Percentiles rank a stretch among this genome's conserved stretches.
Evolutionary conservation across 2,888 invertebrate genomes (phyloP).

Genomic region (Geophilus truncorum): DNA sequence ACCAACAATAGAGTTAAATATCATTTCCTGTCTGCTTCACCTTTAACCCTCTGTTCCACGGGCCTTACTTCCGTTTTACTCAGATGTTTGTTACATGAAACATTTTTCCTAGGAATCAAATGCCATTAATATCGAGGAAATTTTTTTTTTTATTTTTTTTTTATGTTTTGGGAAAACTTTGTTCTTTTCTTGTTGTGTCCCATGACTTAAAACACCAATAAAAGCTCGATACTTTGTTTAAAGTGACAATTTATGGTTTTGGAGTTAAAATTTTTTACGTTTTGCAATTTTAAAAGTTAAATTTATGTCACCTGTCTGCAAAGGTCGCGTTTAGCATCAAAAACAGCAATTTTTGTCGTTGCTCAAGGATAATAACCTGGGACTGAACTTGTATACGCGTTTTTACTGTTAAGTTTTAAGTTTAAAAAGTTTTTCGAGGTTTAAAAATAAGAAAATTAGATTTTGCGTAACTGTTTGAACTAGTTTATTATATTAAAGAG

Average conservation of each 20-base stretch:
- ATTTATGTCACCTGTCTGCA: neutral
- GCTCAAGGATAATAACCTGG: neutral
- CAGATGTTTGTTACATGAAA: slow-evolving; percentile 4
- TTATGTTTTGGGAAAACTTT: neutral
- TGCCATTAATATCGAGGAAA: neutral
- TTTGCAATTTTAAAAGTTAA: neutral
- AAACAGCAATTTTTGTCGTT: neutral
- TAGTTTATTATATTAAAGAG: neutral
- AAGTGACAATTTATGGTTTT: neutral
- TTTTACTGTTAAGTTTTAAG: neutral
- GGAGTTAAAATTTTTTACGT: neutral
- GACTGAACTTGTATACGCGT: neutral
- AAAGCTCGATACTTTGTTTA: too few species aligned
- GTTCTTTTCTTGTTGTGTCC: neutral
- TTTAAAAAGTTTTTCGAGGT: neutral
- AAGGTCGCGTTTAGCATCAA: slow-evolving; percentile 18
- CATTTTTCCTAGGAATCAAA: neutral
- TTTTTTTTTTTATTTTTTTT: neutral
- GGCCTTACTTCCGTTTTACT: slow-evolving; percentile 4
- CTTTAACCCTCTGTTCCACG: slow-evolving; percentile 6
- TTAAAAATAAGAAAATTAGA: neutral
- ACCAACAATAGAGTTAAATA: slow-evolving; percentile 15
- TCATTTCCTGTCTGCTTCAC: slow-evolving; percentile 5
- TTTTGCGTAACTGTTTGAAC: neutral
- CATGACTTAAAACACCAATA: neutral